phyloP scores from a whole-genome alignment of 2,113 vertebrate species.

The Illadopsis cleaveri region DNA sequence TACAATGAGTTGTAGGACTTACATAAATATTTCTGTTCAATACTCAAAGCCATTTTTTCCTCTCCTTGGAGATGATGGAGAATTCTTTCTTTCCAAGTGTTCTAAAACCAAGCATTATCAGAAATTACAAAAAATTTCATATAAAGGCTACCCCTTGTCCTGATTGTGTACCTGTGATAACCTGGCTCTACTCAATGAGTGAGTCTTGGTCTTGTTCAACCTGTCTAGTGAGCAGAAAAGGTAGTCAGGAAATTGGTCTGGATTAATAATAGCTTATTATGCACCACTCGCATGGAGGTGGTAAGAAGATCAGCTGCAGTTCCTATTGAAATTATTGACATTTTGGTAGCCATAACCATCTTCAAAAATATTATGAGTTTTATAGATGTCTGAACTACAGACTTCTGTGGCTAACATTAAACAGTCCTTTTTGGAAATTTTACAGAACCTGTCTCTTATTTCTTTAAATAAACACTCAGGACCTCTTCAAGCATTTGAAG shows the following conservation, averaged over 20 bases:
- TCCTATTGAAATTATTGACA: neutral
- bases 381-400: neutral
- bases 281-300: neutral
- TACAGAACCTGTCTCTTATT: neutral
- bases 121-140: neutral
- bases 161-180: neutral
- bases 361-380: neutral
- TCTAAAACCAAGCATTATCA: neutral
- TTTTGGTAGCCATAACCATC: neutral
- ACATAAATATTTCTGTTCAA: neutral
- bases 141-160: accelerated
- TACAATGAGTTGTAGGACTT: neutral
- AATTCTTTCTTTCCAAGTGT: neutral
- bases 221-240: neutral
- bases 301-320: neutral
- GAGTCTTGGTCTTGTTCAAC: neutral
- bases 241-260: neutral
- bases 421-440: neutral
- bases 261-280: neutral
- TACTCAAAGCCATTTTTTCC: neutral
- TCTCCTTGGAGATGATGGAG: neutral
- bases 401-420: neutral
- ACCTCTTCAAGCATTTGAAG: neutral
- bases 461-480: constrained; percentile 8
- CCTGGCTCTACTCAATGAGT: neutral